phyloP scores from a whole-genome alignment of 2,888 invertebrate genomes.

The Pelosia muscerda region DNA sequence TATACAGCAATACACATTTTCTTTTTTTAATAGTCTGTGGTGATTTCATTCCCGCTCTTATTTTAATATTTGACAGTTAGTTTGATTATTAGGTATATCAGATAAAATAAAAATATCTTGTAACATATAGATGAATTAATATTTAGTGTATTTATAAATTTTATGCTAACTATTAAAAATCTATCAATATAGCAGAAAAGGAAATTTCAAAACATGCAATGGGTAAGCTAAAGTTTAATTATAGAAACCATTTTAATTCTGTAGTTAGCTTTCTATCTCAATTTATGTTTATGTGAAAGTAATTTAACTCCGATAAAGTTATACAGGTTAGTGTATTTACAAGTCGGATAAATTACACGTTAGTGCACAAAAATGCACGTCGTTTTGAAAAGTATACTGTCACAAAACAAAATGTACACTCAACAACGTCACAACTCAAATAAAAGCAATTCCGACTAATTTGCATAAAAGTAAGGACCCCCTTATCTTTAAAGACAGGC shows the following conservation, averaged over 20 bases:
- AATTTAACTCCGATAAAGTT: background rate
- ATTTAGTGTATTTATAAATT: background rate
- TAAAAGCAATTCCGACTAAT: slow-evolving; percentile 67
- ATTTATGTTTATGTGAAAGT: background rate
- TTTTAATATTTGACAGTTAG: background rate
- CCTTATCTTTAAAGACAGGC: slow-evolving; percentile 81
- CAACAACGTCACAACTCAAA: slow-evolving; percentile 59
- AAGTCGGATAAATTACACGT: background rate
- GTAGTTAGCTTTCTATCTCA: background rate
- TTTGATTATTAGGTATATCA: background rate
- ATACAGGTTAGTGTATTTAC: background rate
- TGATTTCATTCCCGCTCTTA: background rate
- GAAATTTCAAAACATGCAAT: background rate
- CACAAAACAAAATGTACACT: background rate
- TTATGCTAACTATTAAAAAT: background rate
- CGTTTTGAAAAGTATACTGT: background rate
- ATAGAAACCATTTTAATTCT: background rate
- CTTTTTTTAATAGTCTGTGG: slow-evolving; percentile 11
- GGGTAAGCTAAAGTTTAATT: background rate
- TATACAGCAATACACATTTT: background rate
- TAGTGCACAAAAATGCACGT: background rate
- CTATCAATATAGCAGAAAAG: background rate
- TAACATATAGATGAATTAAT: background rate
- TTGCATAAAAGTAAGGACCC: slow-evolving; percentile 80
- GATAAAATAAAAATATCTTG: background rate